These are phyloP conservation scores for Clupea harengus DNA, from an alignment of 2,113 vertebrate genomes.

Conservation along the genomic window DNA sequence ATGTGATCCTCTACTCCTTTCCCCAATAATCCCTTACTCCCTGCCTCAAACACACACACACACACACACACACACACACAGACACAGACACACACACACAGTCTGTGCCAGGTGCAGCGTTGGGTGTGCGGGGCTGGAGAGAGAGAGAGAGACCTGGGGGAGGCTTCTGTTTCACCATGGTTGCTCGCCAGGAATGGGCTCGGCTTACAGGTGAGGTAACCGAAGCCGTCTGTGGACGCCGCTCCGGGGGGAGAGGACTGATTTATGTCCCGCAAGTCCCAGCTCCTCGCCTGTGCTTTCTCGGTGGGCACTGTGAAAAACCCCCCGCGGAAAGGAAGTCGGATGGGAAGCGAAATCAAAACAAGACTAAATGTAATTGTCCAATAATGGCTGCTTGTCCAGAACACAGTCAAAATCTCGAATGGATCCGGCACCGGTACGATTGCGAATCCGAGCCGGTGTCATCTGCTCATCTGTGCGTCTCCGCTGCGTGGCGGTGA, in stretches of 20 bases:
- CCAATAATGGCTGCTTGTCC: background rate
- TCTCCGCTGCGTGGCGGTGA: background rate
- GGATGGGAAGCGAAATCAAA: background rate
- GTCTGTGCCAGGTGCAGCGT: conserved; percentile 33
- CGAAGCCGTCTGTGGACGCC: conserved; percentile 26
- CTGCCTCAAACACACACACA: background rate
- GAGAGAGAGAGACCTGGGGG: conserved; percentile 22
- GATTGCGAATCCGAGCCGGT: background rate
- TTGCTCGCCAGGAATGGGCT: conserved; percentile 32
- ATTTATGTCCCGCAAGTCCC: conserved; percentile 19
- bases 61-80: background rate
- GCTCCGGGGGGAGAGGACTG: conserved; percentile 21
- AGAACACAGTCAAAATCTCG: background rate
- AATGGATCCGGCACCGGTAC: background rate
- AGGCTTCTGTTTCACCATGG: conserved; percentile 37
- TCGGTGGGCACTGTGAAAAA: background rate
- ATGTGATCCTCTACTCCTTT: background rate
- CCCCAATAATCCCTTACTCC: background rate
- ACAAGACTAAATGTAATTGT: background rate
- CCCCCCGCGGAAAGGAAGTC: background rate
- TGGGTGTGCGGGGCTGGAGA: background rate
- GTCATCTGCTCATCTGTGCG: background rate
- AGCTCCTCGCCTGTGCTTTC: background rate
- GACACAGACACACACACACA: background rate
- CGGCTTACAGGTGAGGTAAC: conserved; percentile 45